Evolutionary conservation across 2,888 invertebrate genomes (phyloP).

Genomic region (Calameuta idolon): DNA sequence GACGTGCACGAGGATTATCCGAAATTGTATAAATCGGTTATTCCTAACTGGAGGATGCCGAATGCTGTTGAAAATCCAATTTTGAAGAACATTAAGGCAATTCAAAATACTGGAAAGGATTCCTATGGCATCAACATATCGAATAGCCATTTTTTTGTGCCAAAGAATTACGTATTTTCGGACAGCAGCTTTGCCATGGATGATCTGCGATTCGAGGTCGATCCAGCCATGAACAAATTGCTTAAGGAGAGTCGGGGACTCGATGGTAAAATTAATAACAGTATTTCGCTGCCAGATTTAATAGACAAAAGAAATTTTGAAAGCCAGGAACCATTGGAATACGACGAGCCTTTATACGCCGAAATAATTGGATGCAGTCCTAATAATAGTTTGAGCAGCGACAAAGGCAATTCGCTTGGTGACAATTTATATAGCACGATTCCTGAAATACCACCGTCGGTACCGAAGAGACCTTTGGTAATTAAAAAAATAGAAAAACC

Average conservation of each 20-base stretch:
- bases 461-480: neutral
- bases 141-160: constrained; percentile 58
- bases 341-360: neutral
- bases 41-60: constrained; percentile 12
- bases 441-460: neutral
- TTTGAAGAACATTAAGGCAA: constrained; percentile 47
- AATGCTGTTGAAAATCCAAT: constrained; percentile 30
- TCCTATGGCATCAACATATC: constrained; percentile 53
- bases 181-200: constrained; percentile 51
- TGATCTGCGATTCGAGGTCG: constrained; percentile 55
- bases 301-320: constrained; percentile 6
- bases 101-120: constrained; percentile 43
- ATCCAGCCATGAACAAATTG: constrained; percentile 52
- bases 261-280: constrained; percentile 24
- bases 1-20: constrained; percentile 30
- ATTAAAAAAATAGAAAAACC: neutral
- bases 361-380: neutral
- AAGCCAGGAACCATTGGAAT: neutral
- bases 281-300: constrained; percentile 27
- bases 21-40: constrained; percentile 34
- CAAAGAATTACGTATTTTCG: constrained; percentile 52
- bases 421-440: neutral
- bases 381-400: neutral
- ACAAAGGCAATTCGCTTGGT: neutral
- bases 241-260: constrained; percentile 36